Evolutionary conservation across 1,140 invertebrate genomes (phyloP).

Genomic region (Ceratitis capitata): DNA sequence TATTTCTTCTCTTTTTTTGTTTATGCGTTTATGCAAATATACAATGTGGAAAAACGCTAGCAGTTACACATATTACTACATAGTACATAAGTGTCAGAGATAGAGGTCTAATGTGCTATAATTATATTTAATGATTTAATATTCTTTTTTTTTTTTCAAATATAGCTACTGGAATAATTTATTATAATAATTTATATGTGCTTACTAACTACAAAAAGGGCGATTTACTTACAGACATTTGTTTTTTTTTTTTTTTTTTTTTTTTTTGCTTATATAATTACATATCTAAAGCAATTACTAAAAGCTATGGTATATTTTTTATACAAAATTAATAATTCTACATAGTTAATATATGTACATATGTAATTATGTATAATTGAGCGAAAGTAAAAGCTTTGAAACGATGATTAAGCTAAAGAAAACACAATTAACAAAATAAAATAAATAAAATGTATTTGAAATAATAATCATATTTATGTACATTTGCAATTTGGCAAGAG

Average conservation of each 20-base stretch:
- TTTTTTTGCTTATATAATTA: not conserved
- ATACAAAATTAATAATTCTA: not conserved
- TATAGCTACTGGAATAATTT: not conserved
- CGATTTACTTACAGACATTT: not conserved
- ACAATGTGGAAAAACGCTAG: not conserved
- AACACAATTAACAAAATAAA: not conserved
- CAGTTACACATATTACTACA: too few relatives aligned
- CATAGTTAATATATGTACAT: not conserved
- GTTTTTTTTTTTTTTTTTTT: too few relatives aligned
- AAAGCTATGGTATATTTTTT: not conserved
- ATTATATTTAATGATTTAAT: not conserved
- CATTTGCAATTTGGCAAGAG: not conserved
- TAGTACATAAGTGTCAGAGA: not conserved
- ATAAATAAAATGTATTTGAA: not conserved
- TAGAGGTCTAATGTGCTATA: not conserved
- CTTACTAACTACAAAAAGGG: not conserved
- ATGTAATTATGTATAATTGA: too few relatives aligned
- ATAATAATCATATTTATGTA: not conserved
- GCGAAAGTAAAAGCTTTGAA: not conserved
- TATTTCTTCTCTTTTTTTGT: too few relatives aligned
- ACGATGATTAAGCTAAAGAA: not conserved
- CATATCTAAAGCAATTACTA: not conserved
- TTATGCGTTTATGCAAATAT: not conserved
- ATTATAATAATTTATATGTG: conserved; percentile 10
- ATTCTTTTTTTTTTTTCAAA: not conserved